These are phyloP conservation scores for Heliconius hewitsoni DNA, from an alignment of 1,140 invertebrate species.

Conservation along the genomic window DNA sequence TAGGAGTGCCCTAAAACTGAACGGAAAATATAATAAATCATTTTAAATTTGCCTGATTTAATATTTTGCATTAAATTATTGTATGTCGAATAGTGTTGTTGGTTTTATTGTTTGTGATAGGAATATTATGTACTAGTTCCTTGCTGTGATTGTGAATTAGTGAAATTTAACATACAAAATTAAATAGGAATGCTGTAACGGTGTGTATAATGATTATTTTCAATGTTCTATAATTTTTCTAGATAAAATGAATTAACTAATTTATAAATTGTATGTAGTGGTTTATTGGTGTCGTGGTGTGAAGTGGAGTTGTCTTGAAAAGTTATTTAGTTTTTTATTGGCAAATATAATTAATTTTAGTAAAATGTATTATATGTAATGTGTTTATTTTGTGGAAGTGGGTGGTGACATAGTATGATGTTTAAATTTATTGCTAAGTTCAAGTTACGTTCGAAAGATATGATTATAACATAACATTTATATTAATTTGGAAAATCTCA, in stretches of 20 bases:
- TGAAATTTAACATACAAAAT: neutral
- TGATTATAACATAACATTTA: neutral
- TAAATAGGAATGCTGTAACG: neutral
- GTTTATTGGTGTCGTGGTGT: constrained; percentile 12
- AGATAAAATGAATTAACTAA: neutral
- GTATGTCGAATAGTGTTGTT: neutral
- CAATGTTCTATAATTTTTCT: neutral
- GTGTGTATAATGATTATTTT: constrained; percentile 1
- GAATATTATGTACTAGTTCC: neutral
- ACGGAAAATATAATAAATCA: neutral
- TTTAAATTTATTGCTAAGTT: neutral
- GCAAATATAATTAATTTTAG: neutral
- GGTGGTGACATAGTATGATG: neutral
- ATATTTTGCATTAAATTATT: constrained; percentile 8
- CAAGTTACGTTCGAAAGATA: neutral
- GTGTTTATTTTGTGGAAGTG: constrained; percentile 4
- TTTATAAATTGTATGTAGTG: constrained; percentile 4
- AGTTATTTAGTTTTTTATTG: neutral
- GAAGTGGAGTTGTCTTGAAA: constrained; percentile 8
- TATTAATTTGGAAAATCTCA: neutral
- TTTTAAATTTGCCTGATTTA: neutral
- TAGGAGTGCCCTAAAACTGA: constrained; percentile 1
- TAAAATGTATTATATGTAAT: neutral
- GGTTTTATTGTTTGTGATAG: constrained; percentile 1
- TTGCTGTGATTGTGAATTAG: constrained; percentile 8